These are phyloP conservation scores for Marasmarcha lunaedactyla DNA, from an alignment of 2,888 invertebrate species.

Conservation along the genomic window DNA sequence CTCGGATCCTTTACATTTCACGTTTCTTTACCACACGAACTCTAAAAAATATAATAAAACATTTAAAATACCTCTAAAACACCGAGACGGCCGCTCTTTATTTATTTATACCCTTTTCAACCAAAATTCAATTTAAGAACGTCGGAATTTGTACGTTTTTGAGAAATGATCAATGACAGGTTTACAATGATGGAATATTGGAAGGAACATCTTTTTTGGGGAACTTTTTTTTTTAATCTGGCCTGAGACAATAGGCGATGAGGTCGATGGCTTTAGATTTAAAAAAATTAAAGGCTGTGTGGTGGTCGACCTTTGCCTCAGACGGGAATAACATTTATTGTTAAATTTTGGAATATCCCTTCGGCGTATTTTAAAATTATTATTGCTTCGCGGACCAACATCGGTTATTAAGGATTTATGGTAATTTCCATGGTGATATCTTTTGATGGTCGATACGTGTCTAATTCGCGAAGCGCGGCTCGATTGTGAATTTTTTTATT, in stretches of 20 bases:
- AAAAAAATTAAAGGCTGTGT: no score
- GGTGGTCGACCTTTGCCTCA: not conserved
- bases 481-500: no score
- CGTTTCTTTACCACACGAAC: no score
- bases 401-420: slow-evolving; percentile 17
- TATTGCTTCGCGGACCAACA: not conserved
- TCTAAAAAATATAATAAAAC: not conserved
- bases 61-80: not conserved
- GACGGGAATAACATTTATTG: slow-evolving; percentile 18
- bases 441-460: slow-evolving; percentile 13
- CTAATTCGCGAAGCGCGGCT: no score
- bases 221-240: slow-evolving; percentile 31
- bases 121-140: slow-evolving; percentile 39
- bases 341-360: slow-evolving; percentile 18
- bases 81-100: not conserved
- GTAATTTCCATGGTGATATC: slow-evolving; percentile 19
- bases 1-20: no score
- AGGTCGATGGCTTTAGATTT: slow-evolving; percentile 1
- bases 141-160: slow-evolving; percentile 49
- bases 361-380: slow-evolving; percentile 5
- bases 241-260: slow-evolving; percentile 46
- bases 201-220: slow-evolving; percentile 24
- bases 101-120: slow-evolving; percentile 30
- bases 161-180: slow-evolving; percentile 65
- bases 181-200: slow-evolving; percentile 56